phyloP scores from a whole-genome alignment of 1,140 invertebrate species.

The Pinna nobilis region DNA sequence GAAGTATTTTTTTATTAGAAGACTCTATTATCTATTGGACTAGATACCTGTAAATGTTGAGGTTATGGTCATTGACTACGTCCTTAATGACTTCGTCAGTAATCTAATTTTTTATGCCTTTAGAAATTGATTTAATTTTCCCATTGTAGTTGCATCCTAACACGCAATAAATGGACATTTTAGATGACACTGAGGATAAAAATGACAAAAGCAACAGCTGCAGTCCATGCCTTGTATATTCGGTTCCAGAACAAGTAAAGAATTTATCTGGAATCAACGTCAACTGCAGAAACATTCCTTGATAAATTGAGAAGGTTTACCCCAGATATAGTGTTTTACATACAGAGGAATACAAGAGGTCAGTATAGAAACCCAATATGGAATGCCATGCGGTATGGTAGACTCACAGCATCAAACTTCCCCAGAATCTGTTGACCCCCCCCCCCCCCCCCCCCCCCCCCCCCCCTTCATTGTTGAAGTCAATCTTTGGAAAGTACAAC shows the following conservation, averaged over 20 bases:
- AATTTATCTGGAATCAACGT: background rate
- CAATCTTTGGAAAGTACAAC: conserved; percentile 2
- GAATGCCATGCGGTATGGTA: conserved; percentile 3
- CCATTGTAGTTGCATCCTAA: conserved; percentile 14
- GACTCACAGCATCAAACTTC: conserved; percentile 31
- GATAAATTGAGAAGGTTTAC: conserved; percentile 7
- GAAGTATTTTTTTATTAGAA: background rate
- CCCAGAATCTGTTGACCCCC: background rate
- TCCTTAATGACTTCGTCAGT: no score
- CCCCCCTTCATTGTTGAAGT: background rate
- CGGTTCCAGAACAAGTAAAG: conserved; percentile 1
- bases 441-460: background rate
- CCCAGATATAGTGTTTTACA: conserved; percentile 1
- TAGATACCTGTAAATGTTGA: background rate
- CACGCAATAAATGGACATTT: conserved; percentile 8
- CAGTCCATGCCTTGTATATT: background rate
- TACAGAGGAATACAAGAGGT: conserved; percentile 9
- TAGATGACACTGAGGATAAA: background rate
- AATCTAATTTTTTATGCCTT: background rate
- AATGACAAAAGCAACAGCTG: background rate
- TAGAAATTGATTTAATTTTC: background rate
- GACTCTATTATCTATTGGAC: background rate
- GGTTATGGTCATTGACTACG: no score
- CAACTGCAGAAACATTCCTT: conserved; percentile 5
- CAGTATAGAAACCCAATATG: conserved; percentile 18